Percentiles rank a stretch among this genome's conserved stretches.
phyloP scores from a whole-genome alignment of 2,113 vertebrate species.

The Tragelaphus buxtoni region DNA sequence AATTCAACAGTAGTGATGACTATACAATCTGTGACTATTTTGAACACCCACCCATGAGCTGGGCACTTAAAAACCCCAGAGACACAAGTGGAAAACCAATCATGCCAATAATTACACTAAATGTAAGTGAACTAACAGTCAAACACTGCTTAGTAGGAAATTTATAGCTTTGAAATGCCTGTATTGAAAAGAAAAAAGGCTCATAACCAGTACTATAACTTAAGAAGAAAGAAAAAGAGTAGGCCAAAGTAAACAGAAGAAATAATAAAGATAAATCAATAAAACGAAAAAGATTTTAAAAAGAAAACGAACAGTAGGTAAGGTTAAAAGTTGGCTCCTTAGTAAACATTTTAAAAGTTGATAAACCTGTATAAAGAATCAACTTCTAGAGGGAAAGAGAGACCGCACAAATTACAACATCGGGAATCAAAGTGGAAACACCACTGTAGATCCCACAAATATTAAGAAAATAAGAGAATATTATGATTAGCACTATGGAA shows the following conservation, averaged over 20 bases:
- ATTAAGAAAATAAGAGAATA: not conserved
- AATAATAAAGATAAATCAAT: not conserved
- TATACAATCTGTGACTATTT: not conserved
- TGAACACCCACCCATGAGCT: not conserved
- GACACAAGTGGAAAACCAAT: not conserved
- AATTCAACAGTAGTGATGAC: not conserved
- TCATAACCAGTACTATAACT: not conserved
- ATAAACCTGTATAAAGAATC: not conserved
- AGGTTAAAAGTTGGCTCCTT: not conserved
- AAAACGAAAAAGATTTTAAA: not conserved
- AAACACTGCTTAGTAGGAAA: not conserved
- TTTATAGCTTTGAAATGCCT: not conserved
- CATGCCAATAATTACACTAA: not conserved
- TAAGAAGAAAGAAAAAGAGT: not conserved
- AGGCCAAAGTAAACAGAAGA: not conserved
- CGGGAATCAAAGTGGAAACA: not conserved
- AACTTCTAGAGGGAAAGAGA: not conserved
- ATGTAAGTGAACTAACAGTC: not conserved
- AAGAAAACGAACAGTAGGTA: not conserved
- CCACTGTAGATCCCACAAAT: not conserved
- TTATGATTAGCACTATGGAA: not conserved
- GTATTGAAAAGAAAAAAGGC: not conserved
- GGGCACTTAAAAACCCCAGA: not conserved
- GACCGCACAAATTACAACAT: not conserved
- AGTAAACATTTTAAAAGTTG: not conserved